Evolutionary conservation across 2,888 invertebrate genomes (phyloP).

Genomic region (Miltochrista miniata): DNA sequence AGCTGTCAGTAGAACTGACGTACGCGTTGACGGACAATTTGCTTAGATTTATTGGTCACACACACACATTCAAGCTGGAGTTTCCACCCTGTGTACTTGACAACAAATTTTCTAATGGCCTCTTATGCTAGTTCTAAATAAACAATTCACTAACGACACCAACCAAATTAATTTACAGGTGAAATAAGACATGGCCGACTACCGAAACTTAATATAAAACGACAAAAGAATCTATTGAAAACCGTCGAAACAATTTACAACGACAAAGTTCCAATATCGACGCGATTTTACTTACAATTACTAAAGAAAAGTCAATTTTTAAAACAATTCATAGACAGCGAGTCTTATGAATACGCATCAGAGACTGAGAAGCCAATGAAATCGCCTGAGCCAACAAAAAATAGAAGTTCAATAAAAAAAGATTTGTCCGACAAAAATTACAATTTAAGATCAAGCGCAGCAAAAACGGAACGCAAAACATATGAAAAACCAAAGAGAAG

Average conservation of each 20-base stretch:
- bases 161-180: constrained; percentile 35
- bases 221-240: constrained; percentile 64
- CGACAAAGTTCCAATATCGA: constrained; percentile 75
- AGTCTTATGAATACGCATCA: constrained; percentile 70
- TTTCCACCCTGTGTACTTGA: no score
- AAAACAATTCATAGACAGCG: constrained; percentile 58
- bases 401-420: constrained; percentile 37
- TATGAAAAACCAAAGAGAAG: constrained; percentile 50
- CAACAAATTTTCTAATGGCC: no score
- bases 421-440: constrained; percentile 58
- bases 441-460: constrained; percentile 66
- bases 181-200: constrained; percentile 49
- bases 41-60: no score
- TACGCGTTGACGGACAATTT: no score
- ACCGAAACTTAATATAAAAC: constrained; percentile 53
- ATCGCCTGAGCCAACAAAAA: constrained; percentile 22
- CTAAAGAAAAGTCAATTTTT: constrained; percentile 71
- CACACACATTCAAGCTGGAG: no score
- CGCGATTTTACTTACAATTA: constrained; percentile 71
- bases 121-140: no score
- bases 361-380: constrained; percentile 62
- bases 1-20: no score
- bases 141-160: no score
- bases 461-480: constrained; percentile 64
- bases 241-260: constrained; percentile 69